These are phyloP conservation scores for Cheilosia vulpina DNA, from an alignment of 2,888 invertebrate genomes.

Conservation along the genomic window DNA sequence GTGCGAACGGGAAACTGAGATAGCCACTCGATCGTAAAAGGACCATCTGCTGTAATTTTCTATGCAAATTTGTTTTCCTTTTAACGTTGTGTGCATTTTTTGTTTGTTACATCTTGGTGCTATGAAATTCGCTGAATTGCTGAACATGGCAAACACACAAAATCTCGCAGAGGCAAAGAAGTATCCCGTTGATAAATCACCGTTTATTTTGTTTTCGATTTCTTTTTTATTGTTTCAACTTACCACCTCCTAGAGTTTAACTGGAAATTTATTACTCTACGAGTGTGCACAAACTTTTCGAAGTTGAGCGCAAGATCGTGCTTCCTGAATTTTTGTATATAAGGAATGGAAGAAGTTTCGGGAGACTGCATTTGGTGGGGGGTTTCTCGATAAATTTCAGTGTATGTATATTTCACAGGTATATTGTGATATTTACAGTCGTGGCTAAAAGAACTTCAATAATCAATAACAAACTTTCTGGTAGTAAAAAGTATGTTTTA, in stretches of 20 bases:
- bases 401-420: too few relatives aligned
- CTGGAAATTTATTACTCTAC: constrained; percentile 54
- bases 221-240: constrained; percentile 28
- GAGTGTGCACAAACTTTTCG: constrained; percentile 9
- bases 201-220: constrained; percentile 1
- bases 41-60: constrained; percentile 31
- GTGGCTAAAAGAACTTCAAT: neutral
- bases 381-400: too few relatives aligned
- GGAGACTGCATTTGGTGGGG: too few relatives aligned
- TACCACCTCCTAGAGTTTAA: constrained; percentile 70
- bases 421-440: neutral
- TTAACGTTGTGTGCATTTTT: neutral
- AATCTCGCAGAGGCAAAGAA: constrained; percentile 7
- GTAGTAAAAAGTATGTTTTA: too few relatives aligned
- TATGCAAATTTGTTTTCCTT: constrained; percentile 17
- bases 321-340: constrained; percentile 39
- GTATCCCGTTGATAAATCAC: constrained; percentile 61
- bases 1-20: neutral
- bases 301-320: constrained; percentile 37
- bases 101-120: constrained; percentile 8
- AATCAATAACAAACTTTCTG: too few relatives aligned
- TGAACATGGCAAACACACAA: constrained; percentile 7
- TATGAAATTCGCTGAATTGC: constrained; percentile 25
- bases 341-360: neutral
- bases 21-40: neutral